These are phyloP conservation scores for Sciurus vulgaris DNA, from an alignment of 2,797 vertebrate species.

Conservation along the genomic window DNA sequence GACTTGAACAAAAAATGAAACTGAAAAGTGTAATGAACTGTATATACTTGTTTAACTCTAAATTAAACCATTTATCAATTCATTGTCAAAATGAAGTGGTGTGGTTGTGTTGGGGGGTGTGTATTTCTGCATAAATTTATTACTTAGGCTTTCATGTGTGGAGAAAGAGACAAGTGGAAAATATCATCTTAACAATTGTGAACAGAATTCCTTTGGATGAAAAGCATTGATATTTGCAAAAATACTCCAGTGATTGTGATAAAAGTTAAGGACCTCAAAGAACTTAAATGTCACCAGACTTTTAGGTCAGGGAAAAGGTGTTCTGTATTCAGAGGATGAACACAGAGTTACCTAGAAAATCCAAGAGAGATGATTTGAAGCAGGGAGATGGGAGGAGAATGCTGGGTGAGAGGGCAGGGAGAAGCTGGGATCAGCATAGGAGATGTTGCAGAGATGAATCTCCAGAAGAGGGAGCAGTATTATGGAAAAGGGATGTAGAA, in stretches of 20 bases:
- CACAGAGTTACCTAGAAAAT: neutral
- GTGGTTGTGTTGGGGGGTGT: neutral
- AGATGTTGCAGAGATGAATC: neutral
- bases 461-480: neutral
- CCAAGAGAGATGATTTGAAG: neutral
- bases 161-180: neutral
- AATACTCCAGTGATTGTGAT: neutral
- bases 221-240: neutral
- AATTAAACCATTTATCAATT: constrained; percentile 7
- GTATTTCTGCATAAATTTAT: neutral
- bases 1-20: neutral
- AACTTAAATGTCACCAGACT: neutral
- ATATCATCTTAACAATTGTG: neutral
- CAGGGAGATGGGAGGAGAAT: neutral
- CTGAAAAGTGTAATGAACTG: neutral
- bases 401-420: fast-evolving
- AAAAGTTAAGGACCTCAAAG: neutral
- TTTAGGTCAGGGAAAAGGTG: neutral
- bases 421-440: neutral
- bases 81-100: neutral
- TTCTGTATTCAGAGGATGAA: neutral
- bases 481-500: neutral
- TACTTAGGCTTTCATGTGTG: neutral
- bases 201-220: neutral
- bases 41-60: neutral